phyloP scores from a whole-genome alignment of 2,113 vertebrate genomes.

The Calonectris borealis region DNA sequence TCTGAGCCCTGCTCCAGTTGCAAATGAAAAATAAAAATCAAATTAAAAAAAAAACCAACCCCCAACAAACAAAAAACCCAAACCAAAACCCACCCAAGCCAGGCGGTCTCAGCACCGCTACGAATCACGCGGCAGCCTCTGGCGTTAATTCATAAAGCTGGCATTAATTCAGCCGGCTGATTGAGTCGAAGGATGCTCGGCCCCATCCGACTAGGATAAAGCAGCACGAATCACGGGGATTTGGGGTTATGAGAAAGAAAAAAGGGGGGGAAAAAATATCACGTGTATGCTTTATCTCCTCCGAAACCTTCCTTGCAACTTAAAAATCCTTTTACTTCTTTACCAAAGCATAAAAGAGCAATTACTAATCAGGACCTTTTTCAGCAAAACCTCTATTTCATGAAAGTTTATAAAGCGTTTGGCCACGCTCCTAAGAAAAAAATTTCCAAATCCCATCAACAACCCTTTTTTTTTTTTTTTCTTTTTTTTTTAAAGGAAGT shows the following conservation, averaged over 20 bases:
- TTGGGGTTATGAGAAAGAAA: not conserved
- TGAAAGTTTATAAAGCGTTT: not conserved
- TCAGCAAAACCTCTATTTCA: not conserved
- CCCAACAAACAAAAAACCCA: too few relatives aligned
- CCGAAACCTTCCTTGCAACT: not conserved
- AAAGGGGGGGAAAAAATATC: not conserved
- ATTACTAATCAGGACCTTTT: not conserved
- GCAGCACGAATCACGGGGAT: not conserved
- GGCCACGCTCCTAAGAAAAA: not conserved
- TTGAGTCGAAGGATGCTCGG: not conserved
- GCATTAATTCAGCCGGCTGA: not conserved
- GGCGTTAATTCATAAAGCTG: not conserved
- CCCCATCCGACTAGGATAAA: fast-evolving
- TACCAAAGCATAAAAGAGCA: not conserved
- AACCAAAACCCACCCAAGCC: too few relatives aligned
- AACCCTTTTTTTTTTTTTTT: fast-evolving
- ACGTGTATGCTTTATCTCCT: not conserved
- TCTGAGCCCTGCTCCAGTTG: not conserved
- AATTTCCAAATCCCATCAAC: not conserved
- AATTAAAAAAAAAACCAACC: not conserved
- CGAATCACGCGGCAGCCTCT: not conserved
- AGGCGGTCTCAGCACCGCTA: not conserved
- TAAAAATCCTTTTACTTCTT: not conserved
- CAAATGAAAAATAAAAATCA: not conserved
- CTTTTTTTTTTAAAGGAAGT: not conserved